These are phyloP conservation scores for Periplaneta americana DNA, from an alignment of 1,140 invertebrate genomes.

Conservation along the genomic window DNA sequence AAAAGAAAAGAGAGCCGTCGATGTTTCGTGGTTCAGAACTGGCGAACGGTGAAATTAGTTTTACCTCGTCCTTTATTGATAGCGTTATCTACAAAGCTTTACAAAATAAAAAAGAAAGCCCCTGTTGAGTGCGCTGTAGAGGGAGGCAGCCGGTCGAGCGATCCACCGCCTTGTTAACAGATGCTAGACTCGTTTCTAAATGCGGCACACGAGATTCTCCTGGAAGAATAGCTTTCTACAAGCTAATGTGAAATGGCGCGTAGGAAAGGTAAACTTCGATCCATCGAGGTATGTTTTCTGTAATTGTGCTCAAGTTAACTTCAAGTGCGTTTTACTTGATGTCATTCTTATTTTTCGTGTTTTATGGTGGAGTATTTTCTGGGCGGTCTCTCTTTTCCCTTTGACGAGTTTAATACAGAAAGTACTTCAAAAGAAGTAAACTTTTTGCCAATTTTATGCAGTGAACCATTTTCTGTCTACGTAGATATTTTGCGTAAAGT, in stretches of 20 bases:
- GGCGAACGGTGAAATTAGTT: background rate
- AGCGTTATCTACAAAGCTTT: background rate
- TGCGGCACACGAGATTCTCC: background rate
- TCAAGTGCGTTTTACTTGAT: no score
- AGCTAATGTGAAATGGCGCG: background rate
- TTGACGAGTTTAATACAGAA: no score
- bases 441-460: no score
- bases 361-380: no score
- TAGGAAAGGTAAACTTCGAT: background rate
- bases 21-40: background rate
- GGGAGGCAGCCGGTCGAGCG: background rate
- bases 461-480: no score
- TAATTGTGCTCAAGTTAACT: background rate
- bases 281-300: background rate
- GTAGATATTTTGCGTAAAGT: no score
- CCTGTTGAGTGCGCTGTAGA: background rate
- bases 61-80: background rate
- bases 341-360: no score
- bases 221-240: background rate
- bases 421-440: no score
- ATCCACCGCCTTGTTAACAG: background rate
- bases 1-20: no score
- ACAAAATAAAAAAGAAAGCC: background rate
- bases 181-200: background rate
- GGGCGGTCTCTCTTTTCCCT: no score